A percentile compares a stretch with the other conserved stretches of the same genome.
Conservation (phyloP, 2,888 invertebrate species). For the Lepeophtheirus nordmannii region DNA sequence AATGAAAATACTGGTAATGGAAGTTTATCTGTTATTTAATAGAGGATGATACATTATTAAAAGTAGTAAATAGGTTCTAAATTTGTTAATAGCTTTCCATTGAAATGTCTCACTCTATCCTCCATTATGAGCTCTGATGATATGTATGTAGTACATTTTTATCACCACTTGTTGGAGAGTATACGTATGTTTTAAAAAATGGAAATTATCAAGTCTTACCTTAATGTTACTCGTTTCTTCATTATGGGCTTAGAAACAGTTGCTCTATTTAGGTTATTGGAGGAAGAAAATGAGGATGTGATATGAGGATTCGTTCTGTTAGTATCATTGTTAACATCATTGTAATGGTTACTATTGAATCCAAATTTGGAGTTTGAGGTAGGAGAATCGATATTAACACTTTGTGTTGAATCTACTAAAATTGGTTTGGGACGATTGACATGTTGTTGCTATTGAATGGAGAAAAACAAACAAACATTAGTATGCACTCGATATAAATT, state of each 20-base stretch:
- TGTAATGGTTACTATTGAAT: background rate
- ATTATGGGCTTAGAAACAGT: constrained; percentile 39
- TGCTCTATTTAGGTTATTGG: background rate
- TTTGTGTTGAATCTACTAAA: background rate
- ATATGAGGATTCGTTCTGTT: background rate
- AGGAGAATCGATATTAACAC: constrained; percentile 2
- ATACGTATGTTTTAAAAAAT: no score
- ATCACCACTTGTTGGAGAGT: no score
- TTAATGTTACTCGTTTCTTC: constrained; percentile 66
- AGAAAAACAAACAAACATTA: no score
- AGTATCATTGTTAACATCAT: background rate
- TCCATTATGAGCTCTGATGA: no score
- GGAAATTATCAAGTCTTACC: constrained; percentile 39
- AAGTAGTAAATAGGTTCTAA: no score
- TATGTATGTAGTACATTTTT: no score
- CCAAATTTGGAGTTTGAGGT: constrained; percentile 1
- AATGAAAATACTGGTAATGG: no score
- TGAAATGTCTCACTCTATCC: no score
- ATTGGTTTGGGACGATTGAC: background rate
- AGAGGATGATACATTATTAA: no score
- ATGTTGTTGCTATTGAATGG: background rate
- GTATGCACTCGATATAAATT: no score
- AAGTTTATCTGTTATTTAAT: no score
- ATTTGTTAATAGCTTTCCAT: no score
- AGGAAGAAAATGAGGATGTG: background rate